Evolutionary conservation across 2,797 vertebrate species (phyloP), one percentile per base, ranked within the genome.

Genomic region (Clangula hyemalis): DNA sequence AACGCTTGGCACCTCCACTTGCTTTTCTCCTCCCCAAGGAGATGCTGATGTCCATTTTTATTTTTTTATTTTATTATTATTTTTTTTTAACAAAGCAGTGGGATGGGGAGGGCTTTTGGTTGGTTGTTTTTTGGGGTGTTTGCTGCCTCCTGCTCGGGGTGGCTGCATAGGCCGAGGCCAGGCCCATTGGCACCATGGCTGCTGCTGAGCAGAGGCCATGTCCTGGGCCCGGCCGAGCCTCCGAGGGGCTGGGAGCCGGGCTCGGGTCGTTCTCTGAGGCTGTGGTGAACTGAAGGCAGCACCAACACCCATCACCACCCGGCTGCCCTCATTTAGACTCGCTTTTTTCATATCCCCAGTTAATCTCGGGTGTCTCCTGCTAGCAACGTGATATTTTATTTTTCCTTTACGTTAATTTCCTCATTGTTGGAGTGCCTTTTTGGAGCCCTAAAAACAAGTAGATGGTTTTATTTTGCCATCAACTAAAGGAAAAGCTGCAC

Each of bases 351-450:
- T 79, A 34, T 61, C 60, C 80, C 56, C 13, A 6, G 0, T 28
- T 16, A 3, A 65, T 62, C 49, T 45, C 0, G 0, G 17, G 38
- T 0, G 3, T 45, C 86, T 85, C 28, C 1, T 0, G 0, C 71
- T 45, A 14, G 53, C 61, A 61, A 32, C 3, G 25, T 68, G 1
- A 3, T 5, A 6, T 11, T 47, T 51, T 18, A 0, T 27, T 34
- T 72, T 58, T 45, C 17, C 25, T 60, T 81, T 47, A n/a, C 5
- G 2, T 90, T 79, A 15, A 34, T 84, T 92, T 68, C 51, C 32
- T 82, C 4, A 13, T 49, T 3, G 12, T 12, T 70, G 8, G 32
- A 47, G 24, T 76, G 36, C 10, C 30, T 56, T 39, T 53, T 53
- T 47, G 41, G 36, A 60, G 18, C 30, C 34, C 86, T 49, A 27